Evolutionary conservation across 2,797 vertebrate species (phyloP), one percentile per base, ranked within the genome.

Genomic region (Gambelia wislizenii): DNA sequence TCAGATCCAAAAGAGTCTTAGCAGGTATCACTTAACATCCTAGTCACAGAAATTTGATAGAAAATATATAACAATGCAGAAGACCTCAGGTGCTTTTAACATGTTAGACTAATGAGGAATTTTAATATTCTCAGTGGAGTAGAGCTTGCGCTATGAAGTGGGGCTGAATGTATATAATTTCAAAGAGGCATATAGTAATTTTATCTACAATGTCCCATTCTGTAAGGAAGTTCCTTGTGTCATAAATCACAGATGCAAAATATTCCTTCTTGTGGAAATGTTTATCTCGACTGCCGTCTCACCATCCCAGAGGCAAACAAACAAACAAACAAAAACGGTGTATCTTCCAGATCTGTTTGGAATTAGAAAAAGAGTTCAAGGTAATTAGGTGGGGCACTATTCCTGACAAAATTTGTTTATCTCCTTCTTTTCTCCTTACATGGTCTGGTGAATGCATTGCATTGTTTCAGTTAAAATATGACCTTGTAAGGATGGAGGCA

Each of bases 401-500:
- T 74, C 49, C 67, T 70, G 75, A 61, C 83, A 74, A 79, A 87
- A 85, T n/a, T 59, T 52, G 33, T 18, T 36, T 59, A 84, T 2
- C 25, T 70, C 59, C 16, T 72, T 39, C 27, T 56, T 90, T 90
- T 90, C 67, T 79, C 89, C 89, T 84, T 90, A 74, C 10, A 90
- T 79, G 85, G 85, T 69, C 80, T 52, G 61, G 52, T 52, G 64
- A 84, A 52, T 49, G 64, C 27, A 12, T 27, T 12, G 20, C 49
- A 78, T 59, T 56, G 81, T 83, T n/a, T 79, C 42, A 3, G 54
- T 27, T 79, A 84, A 77, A 84, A 39, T 78, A 70, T 84, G 76
- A 79, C 85, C 81, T 90, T 90, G 80, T 87, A 84, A 87, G 89
- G 89, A 61, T 20, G 42, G 54, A 79, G 89, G 74, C 56, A 49